phyloP scores from a whole-genome alignment of 2,797 vertebrate species.

The Micropoecilia bifurca region DNA sequence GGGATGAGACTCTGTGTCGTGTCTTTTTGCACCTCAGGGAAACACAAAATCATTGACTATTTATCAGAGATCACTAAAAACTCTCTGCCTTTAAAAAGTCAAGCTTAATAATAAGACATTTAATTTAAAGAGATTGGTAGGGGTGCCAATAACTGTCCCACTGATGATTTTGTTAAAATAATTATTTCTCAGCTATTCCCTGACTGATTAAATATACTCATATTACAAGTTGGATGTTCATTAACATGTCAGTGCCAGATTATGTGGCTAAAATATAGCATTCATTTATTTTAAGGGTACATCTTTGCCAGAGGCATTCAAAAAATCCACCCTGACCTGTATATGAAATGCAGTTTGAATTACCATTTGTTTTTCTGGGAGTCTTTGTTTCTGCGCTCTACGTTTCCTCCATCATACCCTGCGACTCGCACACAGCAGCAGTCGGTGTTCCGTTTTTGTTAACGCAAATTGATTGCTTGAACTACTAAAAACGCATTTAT shows the following conservation, averaged over 20 bases:
- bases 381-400: not conserved
- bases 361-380: not conserved
- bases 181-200: not conserved
- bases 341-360: constrained; percentile 6
- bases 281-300: not conserved
- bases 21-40: not conserved
- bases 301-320: not conserved
- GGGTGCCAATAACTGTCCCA: not conserved
- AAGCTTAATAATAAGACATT: not conserved
- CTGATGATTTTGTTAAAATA: not conserved
- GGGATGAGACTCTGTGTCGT: not conserved
- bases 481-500: constrained; percentile 58
- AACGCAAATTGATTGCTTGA: constrained; percentile 57
- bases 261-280: not conserved
- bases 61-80: not conserved
- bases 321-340: not conserved
- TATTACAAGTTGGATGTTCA: not conserved
- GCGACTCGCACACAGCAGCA: constrained; percentile 56
- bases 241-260: not conserved
- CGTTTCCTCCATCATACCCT: constrained; percentile 25
- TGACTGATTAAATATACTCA: not conserved
- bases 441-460: constrained; percentile 57
- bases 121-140: not conserved
- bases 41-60: not conserved
- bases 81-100: not conserved